Evolutionary conservation across 1,140 invertebrate species (phyloP), one percentile per base, ranked within the genome.

Genomic region (Aphelinus certus): DNA sequence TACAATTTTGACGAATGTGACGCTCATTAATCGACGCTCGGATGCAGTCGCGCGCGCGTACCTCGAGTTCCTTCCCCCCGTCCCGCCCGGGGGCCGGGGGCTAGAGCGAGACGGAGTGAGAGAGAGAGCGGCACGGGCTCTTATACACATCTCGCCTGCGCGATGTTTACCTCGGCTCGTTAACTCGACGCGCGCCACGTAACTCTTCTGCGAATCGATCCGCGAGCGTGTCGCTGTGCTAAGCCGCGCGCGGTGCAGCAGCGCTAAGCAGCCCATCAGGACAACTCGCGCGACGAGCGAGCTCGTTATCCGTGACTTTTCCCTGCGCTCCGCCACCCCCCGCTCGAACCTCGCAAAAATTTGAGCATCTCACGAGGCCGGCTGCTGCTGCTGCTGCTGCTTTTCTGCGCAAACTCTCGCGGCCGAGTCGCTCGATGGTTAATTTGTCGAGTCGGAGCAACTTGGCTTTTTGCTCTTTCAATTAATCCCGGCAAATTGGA

Each of bases 1-100:
- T 26, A 26, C 26, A 26, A 72, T 76, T 81, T 81, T 82, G 81
- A 82, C 80, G 81, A 83, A 83, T 82, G 81, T 78, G 77, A 80
- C 75, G 77, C 78, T 80, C 75, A 76, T 81, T 79, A 81, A 82
- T 81, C 81, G 78, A 56, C 48, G 26, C 26, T 26, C 26, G 26
- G 26, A 26, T 26, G 26, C 26, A 26, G 26, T 63, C 53, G 9
- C 47, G 66, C 65, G 26, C 0, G 61, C 56, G 62, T 62, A 47
- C 53, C 5, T 72, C 47, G 3, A 3, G 48, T 70, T 55, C 56
- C 65, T 53, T 55, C 43, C 10, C n/a, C 53, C 55, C n/a, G n/a
- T 67, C 55, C 61, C 61, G 47, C 46, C 56, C 42, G 48, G 7
- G 26, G 9, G 48, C 65, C 4, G 5, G 26, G 61, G n/a, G 42